These are phyloP conservation scores for Neoniphon sammara DNA, from an alignment of 2,797 vertebrate genomes.

Conservation along the genomic window DNA sequence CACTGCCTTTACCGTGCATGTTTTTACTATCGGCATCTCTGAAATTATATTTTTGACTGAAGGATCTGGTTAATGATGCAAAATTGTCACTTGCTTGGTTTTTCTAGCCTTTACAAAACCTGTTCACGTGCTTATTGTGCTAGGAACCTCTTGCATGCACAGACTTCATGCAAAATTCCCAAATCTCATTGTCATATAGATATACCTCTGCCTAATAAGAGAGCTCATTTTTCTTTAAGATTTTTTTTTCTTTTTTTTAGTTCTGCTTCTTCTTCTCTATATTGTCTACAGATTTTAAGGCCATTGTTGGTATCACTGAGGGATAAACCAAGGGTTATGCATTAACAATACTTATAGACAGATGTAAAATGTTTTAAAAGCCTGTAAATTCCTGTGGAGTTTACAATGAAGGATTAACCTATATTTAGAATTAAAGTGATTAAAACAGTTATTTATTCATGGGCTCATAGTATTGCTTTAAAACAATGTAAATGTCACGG, in stretches of 20 bases:
- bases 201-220: neutral
- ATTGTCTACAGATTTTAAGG: constrained; percentile 21
- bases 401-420: constrained; percentile 77
- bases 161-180: neutral
- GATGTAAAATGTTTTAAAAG: constrained; percentile 74
- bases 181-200: neutral
- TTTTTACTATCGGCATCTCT: too few species aligned
- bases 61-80: too few species aligned
- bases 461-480: constrained; percentile 47
- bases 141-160: neutral
- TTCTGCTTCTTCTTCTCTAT: neutral
- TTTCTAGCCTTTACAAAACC: too few species aligned
- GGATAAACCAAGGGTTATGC: constrained; percentile 43
- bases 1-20: too few species aligned
- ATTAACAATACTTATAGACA: constrained; percentile 66
- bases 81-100: too few species aligned
- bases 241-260: too few species aligned
- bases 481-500: constrained; percentile 64
- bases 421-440: constrained; percentile 60
- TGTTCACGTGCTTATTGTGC: constrained; percentile 1
- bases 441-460: constrained; percentile 51
- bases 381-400: constrained; percentile 72
- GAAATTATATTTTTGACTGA: too few species aligned
- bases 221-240: too few species aligned
- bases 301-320: constrained; percentile 44